Conservation (phyloP, 2,797 vertebrate species). For the Siniperca scherzeri region DNA sequence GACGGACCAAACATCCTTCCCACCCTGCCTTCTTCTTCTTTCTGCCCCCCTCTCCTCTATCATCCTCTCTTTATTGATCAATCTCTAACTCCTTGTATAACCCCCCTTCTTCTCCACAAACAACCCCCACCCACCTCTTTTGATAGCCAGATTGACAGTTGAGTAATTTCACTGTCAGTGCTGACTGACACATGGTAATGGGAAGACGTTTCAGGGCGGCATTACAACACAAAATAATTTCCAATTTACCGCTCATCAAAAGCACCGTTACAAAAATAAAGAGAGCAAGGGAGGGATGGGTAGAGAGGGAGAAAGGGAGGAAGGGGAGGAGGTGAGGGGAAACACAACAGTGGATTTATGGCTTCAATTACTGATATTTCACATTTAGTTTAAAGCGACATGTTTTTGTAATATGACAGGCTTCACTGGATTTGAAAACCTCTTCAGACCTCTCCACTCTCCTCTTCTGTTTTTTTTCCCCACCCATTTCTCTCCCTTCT, state of each 20-base stretch:
- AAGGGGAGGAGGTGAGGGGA: slow-evolving; percentile 62
- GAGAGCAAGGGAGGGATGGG: slow-evolving; percentile 63
- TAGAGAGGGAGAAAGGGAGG: slow-evolving; percentile 49
- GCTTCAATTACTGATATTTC: slow-evolving; percentile 96
- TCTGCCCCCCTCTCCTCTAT: slow-evolving; percentile 21
- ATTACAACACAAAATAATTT: slow-evolving; percentile 92
- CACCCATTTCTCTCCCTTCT: slow-evolving; percentile 57
- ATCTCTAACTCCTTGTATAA: slow-evolving; percentile 76
- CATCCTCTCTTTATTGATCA: slow-evolving; percentile 88
- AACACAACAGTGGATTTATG: slow-evolving; percentile 92
- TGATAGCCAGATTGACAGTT: slow-evolving; percentile 90
- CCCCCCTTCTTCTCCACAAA: slow-evolving; percentile 14
- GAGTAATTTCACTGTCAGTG: slow-evolving; percentile 90
- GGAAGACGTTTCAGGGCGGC: slow-evolving; percentile 90
- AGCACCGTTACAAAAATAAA: slow-evolving; percentile 80
- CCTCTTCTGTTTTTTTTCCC: slow-evolving; percentile 45
- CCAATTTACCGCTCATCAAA: slow-evolving; percentile 96
- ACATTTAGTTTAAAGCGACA: slow-evolving; percentile 96
- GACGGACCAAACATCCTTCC: slow-evolving; percentile 58
- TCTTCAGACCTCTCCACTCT: slow-evolving; percentile 87
- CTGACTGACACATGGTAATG: slow-evolving; percentile 92
- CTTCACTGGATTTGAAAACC: slow-evolving; percentile 90
- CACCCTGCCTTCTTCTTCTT: slow-evolving; percentile 44
- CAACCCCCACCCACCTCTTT: slow-evolving; percentile 73
- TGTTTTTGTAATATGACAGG: slow-evolving; percentile 96